A percentile compares a stretch with the other conserved stretches of the same genome.
These are phyloP conservation scores for Caerostris extrusa DNA, from an alignment of 1,140 invertebrate species.

Conservation along the genomic window DNA sequence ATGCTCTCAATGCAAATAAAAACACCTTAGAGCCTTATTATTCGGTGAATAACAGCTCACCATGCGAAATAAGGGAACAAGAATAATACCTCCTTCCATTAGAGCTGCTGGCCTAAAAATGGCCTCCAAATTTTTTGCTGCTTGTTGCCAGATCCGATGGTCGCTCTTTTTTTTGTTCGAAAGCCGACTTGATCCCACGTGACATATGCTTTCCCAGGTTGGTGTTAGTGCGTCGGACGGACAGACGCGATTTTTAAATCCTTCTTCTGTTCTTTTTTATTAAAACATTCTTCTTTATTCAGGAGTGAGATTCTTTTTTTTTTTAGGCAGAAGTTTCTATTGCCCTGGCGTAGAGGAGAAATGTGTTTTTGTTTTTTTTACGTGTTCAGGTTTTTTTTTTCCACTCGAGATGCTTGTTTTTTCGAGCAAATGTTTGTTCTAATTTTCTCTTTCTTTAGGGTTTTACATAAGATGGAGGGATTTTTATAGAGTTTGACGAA, in stretches of 20 bases:
- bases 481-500: not conserved
- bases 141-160: conserved; percentile 15
- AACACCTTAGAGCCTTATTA: not conserved
- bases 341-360: not conserved
- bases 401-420: not conserved
- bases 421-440: conserved; percentile 36
- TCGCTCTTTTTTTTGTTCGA: conserved; percentile 28
- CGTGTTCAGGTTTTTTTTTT: not conserved
- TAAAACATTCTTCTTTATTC: conserved; percentile 51
- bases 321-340: conserved; percentile 4
- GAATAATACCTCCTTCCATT: conserved; percentile 30
- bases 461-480: not conserved
- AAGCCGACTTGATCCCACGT: conserved; percentile 59
- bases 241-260: conserved; percentile 55
- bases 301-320: not conserved
- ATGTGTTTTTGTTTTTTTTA: not conserved
- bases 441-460: conserved; percentile 28
- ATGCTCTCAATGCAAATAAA: not conserved
- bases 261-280: conserved; percentile 41
- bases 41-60: not conserved
- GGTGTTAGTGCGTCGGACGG: not conserved
- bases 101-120: conserved; percentile 18
- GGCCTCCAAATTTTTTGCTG: conserved; percentile 11
- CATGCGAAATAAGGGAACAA: conserved; percentile 8
- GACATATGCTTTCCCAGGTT: conserved; percentile 43